phyloP scores from a whole-genome alignment of 1,140 invertebrate genomes.

The Zophobas morio region DNA sequence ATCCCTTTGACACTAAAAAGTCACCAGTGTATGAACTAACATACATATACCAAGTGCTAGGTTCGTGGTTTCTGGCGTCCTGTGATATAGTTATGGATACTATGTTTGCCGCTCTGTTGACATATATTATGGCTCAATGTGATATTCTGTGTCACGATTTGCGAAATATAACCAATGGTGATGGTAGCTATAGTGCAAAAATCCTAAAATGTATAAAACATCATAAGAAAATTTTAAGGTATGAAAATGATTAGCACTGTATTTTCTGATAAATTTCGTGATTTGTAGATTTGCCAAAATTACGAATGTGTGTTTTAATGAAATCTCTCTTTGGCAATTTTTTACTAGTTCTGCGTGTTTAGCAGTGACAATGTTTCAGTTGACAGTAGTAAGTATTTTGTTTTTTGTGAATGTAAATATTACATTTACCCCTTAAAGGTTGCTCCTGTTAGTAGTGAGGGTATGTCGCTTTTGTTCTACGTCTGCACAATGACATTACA shows the following conservation, averaged over 20 bases:
- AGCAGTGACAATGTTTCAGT: slow-evolving; percentile 1
- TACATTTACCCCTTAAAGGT: too few relatives aligned
- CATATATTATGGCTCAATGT: neutral
- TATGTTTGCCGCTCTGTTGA: neutral
- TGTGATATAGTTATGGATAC: slow-evolving; percentile 1
- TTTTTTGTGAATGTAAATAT: too few relatives aligned
- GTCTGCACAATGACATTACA: too few relatives aligned
- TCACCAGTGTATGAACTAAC: neutral
- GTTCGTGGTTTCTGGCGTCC: neutral
- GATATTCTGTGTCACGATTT: slow-evolving; percentile 8
- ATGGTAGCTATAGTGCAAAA: neutral
- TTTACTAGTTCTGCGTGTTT: slow-evolving; percentile 1
- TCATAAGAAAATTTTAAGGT: slow-evolving; percentile 8
- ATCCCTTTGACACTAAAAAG: neutral
- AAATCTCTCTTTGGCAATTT: neutral
- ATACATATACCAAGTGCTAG: neutral
- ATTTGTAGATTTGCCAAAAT: slow-evolving; percentile 10
- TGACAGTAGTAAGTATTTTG: neutral
- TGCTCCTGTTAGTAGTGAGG: too few relatives aligned
- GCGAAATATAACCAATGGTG: neutral
- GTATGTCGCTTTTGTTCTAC: too few relatives aligned
- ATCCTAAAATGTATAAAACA: neutral
- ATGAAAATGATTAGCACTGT: neutral
- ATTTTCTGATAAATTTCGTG: neutral
- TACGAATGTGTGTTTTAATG: neutral